Conservation (phyloP, 2,888 invertebrate species). For the Scrobipalpa atriplicella region DNA sequence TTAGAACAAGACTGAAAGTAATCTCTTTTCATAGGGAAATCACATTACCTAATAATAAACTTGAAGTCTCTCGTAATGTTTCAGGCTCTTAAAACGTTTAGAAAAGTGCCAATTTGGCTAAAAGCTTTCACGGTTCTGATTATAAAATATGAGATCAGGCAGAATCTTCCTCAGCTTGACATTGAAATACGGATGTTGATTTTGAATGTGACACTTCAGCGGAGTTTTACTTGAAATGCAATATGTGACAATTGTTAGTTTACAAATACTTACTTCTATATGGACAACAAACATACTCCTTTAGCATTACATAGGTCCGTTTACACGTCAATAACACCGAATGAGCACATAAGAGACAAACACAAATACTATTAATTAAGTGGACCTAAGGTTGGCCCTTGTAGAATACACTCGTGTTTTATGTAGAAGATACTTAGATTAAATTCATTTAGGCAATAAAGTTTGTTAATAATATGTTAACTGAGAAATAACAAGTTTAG, state of each 20-base stretch:
- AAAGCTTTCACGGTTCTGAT: not conserved
- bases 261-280: not conserved
- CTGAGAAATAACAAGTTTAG: no score
- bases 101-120: not conserved
- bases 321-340: not conserved
- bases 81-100: not conserved
- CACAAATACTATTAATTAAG: not conserved
- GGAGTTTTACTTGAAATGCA: not conserved
- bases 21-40: not conserved
- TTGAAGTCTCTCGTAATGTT: not conserved
- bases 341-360: not conserved
- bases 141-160: not conserved
- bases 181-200: constrained; percentile 9
- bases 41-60: not conserved
- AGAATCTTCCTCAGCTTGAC: not conserved
- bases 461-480: no score
- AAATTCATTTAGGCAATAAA: not conserved
- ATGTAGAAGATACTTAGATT: not conserved
- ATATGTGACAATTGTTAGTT: not conserved
- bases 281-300: not conserved
- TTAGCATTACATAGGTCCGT: not conserved
- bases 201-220: not conserved
- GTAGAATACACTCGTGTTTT: not conserved
- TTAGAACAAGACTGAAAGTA: not conserved
- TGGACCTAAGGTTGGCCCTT: not conserved